Percentiles rank a stretch among this genome's conserved stretches.
Evolutionary conservation across 2,113 vertebrate genomes (phyloP).

Genomic region (Pterophyllum scalare): DNA sequence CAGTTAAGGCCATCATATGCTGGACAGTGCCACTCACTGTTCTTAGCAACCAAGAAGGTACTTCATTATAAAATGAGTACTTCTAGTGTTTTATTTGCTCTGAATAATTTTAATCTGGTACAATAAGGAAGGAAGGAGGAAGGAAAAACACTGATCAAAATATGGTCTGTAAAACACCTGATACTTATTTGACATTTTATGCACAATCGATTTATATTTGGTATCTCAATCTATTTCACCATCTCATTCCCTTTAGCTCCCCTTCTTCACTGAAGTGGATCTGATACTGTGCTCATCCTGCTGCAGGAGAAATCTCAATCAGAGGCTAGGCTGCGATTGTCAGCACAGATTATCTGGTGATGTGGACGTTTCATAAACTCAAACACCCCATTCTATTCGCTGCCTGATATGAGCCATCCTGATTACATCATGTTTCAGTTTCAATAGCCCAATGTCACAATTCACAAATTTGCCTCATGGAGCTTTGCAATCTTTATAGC

Average conservation of each 20-base stretch:
- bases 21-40: background rate
- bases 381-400: background rate
- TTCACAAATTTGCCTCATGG: background rate
- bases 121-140: background rate
- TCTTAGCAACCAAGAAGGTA: background rate
- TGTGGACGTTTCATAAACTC: conserved; percentile 36
- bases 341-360: conserved; percentile 41
- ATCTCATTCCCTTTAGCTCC: background rate
- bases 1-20: background rate
- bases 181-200: background rate
- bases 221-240: background rate
- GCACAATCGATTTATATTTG: background rate
- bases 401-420: conserved; percentile 16
- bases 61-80: background rate
- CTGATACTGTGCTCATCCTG: conserved; percentile 27
- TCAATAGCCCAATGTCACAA: background rate
- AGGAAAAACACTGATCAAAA: background rate
- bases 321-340: conserved; percentile 22
- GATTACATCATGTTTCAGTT: conserved; percentile 18
- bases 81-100: background rate
- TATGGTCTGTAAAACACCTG: background rate
- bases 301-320: conserved; percentile 39
- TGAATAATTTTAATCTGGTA: background rate
- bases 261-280: background rate
- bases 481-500: background rate